Base-by-base conservation (phyloP, 2,888 invertebrate species). In the Acleris emargana region DNA sequence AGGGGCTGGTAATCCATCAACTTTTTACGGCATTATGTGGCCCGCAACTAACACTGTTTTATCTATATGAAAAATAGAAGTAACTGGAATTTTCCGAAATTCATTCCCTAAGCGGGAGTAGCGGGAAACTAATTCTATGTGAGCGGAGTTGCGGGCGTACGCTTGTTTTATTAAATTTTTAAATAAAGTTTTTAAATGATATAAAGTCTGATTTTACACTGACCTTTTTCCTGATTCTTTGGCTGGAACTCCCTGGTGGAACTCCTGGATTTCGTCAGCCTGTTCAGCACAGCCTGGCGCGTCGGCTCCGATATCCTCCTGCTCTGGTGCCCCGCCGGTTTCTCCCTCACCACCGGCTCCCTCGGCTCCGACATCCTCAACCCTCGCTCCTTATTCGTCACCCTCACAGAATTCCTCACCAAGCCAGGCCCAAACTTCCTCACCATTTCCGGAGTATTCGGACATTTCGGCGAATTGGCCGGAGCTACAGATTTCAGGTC, bases 391-490 rank as follows among this genome's bases (percentile, higher is more conserved):
- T 89, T 89, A 73, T 80, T 88, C 38, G 85, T 81, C 68, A 84
- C 84, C 68, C 93, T 83, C 0, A 83, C 86, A 0, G 91, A 89
- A 63, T 87, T 90, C 71, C 90, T 83, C 7, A 88, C 82, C 76
- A 90, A 80, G 53, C 92, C 93, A 51, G 93, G 93, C 5, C 91
- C 92, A 67, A 94, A 94, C 75, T 94, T 94, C 69, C 94, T 79
- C 47, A 93, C 88, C 93, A 94, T 91, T 73, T 94, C 94, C 0
- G 94, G 94, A 0, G 94, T 94, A 60, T 94, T 94, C 1, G 94
- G 94, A 79, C 94, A 94, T 73, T 93, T 86, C 0, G 93, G 87
- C 11, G 91, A 89, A 70, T 93, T 93, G 0, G 88, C 85, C 11
- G 92, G 88, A 0, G 86, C 92, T 3, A 88, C 79, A 7, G 89